Evolutionary conservation across 2,113 vertebrate species (phyloP).

Genomic region (Phalacrocorax brasilianus): DNA sequence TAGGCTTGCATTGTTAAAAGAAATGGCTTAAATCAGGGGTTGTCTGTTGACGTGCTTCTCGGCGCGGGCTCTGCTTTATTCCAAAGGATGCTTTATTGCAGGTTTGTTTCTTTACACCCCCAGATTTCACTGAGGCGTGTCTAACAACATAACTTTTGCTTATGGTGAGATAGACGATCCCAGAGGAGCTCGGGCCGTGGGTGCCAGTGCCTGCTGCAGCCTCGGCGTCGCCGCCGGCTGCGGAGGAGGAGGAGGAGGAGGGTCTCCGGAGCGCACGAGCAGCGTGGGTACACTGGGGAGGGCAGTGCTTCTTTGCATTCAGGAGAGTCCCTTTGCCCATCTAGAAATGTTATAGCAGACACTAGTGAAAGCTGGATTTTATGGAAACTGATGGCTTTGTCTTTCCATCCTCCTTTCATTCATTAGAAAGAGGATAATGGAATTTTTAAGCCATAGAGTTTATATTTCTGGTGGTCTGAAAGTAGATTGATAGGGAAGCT

Average conservation of each 20-base stretch:
- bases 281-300: neutral
- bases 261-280: neutral
- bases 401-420: constrained; percentile 32
- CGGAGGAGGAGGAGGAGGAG: neutral
- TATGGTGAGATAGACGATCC: neutral
- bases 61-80: constrained; percentile 15
- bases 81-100: constrained; percentile 49
- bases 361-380: constrained; percentile 44
- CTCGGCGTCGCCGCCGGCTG: accelerated
- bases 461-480: constrained; percentile 50
- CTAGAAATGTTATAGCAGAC: neutral
- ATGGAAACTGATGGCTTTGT: constrained; percentile 60
- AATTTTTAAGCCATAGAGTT: constrained; percentile 58
- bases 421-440: constrained; percentile 59
- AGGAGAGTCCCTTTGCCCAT: constrained; percentile 35
- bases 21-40: constrained; percentile 59
- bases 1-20: constrained; percentile 39
- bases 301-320: constrained; percentile 54
- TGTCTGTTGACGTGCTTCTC: constrained; percentile 57
- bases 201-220: neutral
- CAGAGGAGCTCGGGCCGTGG: neutral
- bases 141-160: constrained; percentile 49
- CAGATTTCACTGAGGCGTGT: constrained; percentile 55
- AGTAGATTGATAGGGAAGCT: constrained; percentile 57
- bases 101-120: constrained; percentile 57